Conservation (phyloP, 2,113 vertebrate species). For the Aegotheles bennettii region DNA sequence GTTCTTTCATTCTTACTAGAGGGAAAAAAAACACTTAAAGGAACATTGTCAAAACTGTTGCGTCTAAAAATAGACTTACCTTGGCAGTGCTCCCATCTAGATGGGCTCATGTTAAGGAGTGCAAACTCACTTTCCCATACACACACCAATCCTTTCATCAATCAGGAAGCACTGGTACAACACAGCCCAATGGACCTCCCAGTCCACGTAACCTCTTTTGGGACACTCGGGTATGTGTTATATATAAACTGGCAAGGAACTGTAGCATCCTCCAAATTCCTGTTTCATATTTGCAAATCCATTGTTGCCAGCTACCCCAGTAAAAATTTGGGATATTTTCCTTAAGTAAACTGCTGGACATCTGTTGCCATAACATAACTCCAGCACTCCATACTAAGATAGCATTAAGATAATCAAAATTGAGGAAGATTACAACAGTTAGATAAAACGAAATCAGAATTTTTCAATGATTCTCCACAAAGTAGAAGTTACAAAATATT, state of each 20-base stretch:
- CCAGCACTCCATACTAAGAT: neutral
- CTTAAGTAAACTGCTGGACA: neutral
- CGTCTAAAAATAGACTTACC: constrained; percentile 59
- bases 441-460: neutral
- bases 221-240: neutral
- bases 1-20: constrained; percentile 68
- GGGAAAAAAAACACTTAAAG: constrained; percentile 52
- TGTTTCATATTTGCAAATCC: neutral
- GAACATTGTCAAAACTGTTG: constrained; percentile 59
- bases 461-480: neutral
- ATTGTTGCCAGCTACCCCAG: neutral
- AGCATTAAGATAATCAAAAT: neutral
- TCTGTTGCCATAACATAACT: neutral
- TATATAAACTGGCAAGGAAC: neutral
- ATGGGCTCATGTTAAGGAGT: constrained; percentile 29
- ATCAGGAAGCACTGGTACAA: neutral
- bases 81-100: constrained; percentile 54
- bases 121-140: neutral
- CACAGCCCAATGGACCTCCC: neutral
- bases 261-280: neutral
- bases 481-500: neutral
- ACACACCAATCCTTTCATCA: neutral
- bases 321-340: neutral
- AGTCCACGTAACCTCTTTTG: neutral
- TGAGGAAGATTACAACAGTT: neutral